These are phyloP conservation scores for Liasis olivaceus DNA, from an alignment of 2,797 vertebrate genomes.

Conservation along the genomic window DNA sequence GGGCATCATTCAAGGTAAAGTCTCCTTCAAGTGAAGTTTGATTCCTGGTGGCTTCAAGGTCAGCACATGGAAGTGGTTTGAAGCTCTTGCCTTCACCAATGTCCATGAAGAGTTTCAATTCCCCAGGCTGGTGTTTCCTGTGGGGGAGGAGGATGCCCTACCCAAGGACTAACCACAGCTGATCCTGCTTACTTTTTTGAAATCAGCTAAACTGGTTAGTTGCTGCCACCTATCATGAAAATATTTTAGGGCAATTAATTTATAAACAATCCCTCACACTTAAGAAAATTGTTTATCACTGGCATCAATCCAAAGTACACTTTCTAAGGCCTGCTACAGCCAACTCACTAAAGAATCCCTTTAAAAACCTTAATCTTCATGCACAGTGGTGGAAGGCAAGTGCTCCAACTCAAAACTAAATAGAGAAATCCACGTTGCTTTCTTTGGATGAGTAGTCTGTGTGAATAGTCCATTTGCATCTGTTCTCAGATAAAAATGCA, in stretches of 20 bases:
- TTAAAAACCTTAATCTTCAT: slow-evolving; percentile 23
- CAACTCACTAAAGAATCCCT: not conserved
- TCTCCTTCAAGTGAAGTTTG: not conserved
- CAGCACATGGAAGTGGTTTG: not conserved
- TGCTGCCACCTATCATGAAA: not conserved
- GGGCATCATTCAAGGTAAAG: no score
- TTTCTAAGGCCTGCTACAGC: not conserved
- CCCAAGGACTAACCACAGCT: not conserved
- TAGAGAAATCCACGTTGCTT: slow-evolving; percentile 1
- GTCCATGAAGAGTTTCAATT: not conserved
- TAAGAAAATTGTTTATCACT: not conserved
- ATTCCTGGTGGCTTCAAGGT: not conserved
- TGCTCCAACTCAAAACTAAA: slow-evolving; percentile 15
- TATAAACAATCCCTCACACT: not conserved
- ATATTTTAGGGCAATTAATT: not conserved
- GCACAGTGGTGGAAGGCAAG: not conserved
- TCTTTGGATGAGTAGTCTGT: slow-evolving; percentile 1
- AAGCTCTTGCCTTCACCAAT: not conserved
- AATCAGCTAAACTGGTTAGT: not conserved
- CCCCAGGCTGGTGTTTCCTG: not conserved
- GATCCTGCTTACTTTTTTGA: not conserved
- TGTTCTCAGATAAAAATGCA: slow-evolving; percentile 13
- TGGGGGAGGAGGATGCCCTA: not conserved
- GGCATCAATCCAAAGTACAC: not conserved
- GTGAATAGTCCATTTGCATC: not conserved